A percentile compares a stretch with the other conserved stretches of the same genome.
Conservation (phyloP, 2,888 invertebrate genomes). For the Hipparchia semele region DNA sequence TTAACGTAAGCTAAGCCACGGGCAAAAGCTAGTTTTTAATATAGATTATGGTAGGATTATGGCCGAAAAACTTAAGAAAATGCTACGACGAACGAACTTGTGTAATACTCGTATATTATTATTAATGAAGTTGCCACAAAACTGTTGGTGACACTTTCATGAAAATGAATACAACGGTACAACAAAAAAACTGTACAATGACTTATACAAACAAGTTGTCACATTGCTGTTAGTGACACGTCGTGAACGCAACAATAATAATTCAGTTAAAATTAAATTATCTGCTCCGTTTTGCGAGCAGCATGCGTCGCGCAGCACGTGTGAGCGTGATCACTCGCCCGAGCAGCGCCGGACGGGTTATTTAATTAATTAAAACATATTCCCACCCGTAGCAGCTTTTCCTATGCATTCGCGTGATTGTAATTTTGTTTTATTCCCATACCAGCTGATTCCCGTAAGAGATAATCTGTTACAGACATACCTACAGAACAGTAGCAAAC, state of each 20-base stretch:
- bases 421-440: constrained; percentile 1
- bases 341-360: constrained; percentile 1
- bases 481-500: no score
- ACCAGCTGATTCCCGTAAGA: neutral
- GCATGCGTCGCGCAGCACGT: neutral
- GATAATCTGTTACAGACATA: neutral
- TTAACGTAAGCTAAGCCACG: no score
- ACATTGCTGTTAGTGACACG: no score
- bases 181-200: no score
- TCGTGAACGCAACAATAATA: neutral
- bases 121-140: neutral
- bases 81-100: no score
- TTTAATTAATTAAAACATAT: constrained; percentile 15
- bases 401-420: neutral
- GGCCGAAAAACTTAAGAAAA: no score
- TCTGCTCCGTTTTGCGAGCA: constrained; percentile 9
- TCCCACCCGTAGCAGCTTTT: neutral
- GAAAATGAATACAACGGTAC: neutral
- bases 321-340: constrained; percentile 5
- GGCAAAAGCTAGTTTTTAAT: no score
- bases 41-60: no score
- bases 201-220: no score
- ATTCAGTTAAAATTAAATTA: constrained; percentile 8
- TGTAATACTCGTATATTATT: no score
- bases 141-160: neutral